These are phyloP conservation scores for Lophochroa leadbeateri DNA, from an alignment of 2,113 vertebrate genomes.

Conservation along the genomic window DNA sequence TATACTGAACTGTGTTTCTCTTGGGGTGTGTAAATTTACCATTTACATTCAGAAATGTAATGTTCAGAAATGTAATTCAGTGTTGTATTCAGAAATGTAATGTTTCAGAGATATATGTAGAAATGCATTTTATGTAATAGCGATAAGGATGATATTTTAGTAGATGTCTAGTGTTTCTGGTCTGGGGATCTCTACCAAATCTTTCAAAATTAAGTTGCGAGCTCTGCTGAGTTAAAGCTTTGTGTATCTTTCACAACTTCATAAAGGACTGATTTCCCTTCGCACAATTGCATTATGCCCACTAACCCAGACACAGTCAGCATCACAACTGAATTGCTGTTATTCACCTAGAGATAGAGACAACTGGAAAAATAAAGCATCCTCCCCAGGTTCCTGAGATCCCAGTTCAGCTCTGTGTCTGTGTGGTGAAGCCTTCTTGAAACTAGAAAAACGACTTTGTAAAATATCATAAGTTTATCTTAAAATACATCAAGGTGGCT, in stretches of 20 bases:
- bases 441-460: neutral
- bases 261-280: neutral
- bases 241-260: neutral
- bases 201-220: neutral
- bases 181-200: neutral
- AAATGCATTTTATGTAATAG: neutral
- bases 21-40: neutral
- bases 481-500: neutral
- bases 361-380: neutral
- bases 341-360: neutral
- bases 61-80: no score
- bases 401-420: neutral
- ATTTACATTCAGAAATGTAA: neutral
- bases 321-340: neutral
- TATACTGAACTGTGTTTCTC: neutral
- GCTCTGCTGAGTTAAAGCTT: neutral
- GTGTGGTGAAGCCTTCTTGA: neutral
- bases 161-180: neutral
- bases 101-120: neutral
- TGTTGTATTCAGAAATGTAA: neutral
- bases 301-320: neutral
- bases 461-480: neutral
- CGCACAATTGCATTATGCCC: neutral
- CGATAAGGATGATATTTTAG: neutral
- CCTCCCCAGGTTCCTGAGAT: neutral